Conservation (phyloP, 2,888 invertebrate species). For the Charanyca ferruginea region DNA sequence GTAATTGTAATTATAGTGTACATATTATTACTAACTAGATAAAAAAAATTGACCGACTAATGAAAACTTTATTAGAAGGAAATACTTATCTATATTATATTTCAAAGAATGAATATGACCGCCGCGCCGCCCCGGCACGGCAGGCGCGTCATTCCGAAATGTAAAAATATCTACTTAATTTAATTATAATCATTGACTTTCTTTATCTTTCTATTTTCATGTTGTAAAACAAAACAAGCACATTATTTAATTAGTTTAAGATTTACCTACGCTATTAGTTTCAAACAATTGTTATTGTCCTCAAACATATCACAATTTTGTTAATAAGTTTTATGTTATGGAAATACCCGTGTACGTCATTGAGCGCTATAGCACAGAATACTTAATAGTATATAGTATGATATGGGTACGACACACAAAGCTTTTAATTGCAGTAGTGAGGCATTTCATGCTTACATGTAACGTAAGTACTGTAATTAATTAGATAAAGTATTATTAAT, state of each 20-base stretch:
- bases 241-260: conserved; percentile 14
- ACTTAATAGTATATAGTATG: too few relatives aligned
- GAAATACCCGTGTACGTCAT: conserved; percentile 65
- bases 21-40: neutral
- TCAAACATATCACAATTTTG: conserved; percentile 48
- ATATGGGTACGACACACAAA: conserved; percentile 22
- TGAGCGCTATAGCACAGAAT: conserved; percentile 12
- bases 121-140: too few relatives aligned
- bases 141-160: neutral
- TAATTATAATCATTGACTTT: neutral
- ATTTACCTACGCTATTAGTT: conserved; percentile 31
- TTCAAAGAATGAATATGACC: neutral
- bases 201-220: neutral
- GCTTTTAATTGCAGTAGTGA: conserved; percentile 28
- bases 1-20: neutral
- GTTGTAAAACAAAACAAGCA: conserved; percentile 1
- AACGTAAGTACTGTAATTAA: conserved; percentile 22
- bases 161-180: too few relatives aligned
- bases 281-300: conserved; percentile 53
- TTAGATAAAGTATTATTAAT: conserved; percentile 46
- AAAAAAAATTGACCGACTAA: neutral
- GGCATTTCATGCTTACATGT: conserved; percentile 23
- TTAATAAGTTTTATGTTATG: conserved; percentile 55
- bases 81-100: neutral
- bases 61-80: neutral